These are phyloP conservation scores for Drosophila mojavensis DNA, from an alignment of 1,140 invertebrate species.

Conservation along the genomic window DNA sequence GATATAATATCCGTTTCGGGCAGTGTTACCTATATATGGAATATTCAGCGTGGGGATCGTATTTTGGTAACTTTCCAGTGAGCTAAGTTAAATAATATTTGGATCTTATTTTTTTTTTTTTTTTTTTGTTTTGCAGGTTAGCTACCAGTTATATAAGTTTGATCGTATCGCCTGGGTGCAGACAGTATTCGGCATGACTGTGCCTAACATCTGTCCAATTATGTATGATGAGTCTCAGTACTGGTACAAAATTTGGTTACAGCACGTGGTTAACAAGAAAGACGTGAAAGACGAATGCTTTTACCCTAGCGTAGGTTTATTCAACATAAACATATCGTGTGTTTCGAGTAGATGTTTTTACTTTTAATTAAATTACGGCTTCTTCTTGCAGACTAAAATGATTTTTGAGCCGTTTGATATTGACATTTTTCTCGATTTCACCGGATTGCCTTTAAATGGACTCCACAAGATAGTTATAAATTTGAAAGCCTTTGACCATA, in stretches of 20 bases:
- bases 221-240: conserved; percentile 35
- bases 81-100: no score
- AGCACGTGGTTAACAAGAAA: conserved; percentile 16
- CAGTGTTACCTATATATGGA: background rate
- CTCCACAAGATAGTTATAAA: background rate
- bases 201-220: conserved; percentile 3
- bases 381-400: background rate
- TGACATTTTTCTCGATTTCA: background rate
- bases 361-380: background rate
- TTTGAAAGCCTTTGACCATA: background rate
- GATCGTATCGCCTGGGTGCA: no score
- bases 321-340: no score
- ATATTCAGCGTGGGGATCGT: background rate
- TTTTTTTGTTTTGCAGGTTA: no score
- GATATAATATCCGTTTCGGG: background rate
- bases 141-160: no score
- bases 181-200: background rate
- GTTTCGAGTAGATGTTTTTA: no score
- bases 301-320: conserved; percentile 32
- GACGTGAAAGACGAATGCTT: conserved; percentile 27
- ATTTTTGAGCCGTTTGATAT: background rate
- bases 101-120: no score
- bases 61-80: background rate
- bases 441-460: background rate
- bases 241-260: conserved; percentile 15